Evolutionary conservation across 2,797 vertebrate species (phyloP).

Genomic region (Aulostomus chinensis): DNA sequence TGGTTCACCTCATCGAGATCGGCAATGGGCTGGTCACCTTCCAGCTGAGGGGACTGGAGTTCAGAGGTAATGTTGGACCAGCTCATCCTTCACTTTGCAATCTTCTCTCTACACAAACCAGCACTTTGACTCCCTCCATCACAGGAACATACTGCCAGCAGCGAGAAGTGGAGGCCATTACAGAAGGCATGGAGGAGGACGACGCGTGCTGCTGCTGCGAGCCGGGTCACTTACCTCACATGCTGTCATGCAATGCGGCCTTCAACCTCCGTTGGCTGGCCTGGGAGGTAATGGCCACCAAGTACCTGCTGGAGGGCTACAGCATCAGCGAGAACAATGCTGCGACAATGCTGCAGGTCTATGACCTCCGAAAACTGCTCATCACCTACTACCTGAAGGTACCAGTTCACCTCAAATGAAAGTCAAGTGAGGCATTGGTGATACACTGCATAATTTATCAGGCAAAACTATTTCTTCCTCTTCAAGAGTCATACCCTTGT

Average conservation of each 20-base stretch:
- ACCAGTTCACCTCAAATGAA: slow-evolving; percentile 17
- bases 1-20: slow-evolving; percentile 97
- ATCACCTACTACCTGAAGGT: slow-evolving; percentile 96
- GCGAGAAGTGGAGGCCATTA: slow-evolving; percentile 96
- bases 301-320: slow-evolving; percentile 96
- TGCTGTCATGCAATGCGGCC: slow-evolving; percentile 92
- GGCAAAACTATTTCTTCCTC: too few relatives aligned
- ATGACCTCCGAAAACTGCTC: slow-evolving; percentile 92
- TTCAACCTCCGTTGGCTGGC: slow-evolving; percentile 95
- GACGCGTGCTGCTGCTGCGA: slow-evolving; percentile 94
- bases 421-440: too few relatives aligned
- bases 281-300: slow-evolving; percentile 91
- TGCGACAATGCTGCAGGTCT: slow-evolving; percentile 94
- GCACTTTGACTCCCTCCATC: not conserved
- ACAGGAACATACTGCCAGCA: slow-evolving; percentile 97
- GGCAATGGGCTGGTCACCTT: slow-evolving; percentile 96
- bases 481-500: too few relatives aligned
- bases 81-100: slow-evolving; percentile 42
- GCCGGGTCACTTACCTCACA: slow-evolving; percentile 88
- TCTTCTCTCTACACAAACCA: too few relatives aligned
- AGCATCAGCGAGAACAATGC: slow-evolving; percentile 96
- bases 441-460: too few relatives aligned
- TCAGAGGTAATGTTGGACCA: slow-evolving; percentile 90
- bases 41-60: slow-evolving; percentile 95
- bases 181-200: slow-evolving; percentile 93